phyloP scores from a whole-genome alignment of 2,888 invertebrate genomes.

The Ormyrus rosae region DNA sequence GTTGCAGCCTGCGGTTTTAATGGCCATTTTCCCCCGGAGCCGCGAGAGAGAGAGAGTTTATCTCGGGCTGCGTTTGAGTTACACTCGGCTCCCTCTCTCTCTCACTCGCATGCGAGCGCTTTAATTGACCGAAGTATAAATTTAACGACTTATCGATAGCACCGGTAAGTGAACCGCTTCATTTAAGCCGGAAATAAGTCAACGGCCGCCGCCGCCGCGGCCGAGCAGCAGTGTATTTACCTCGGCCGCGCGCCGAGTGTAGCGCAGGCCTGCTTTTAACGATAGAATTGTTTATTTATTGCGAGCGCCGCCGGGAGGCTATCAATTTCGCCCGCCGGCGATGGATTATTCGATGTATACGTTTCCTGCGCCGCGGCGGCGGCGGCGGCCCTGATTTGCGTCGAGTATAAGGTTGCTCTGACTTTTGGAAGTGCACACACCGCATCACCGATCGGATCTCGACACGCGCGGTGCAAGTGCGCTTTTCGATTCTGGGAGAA shows the following conservation, averaged over 20 bases:
- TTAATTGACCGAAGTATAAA: constrained; percentile 53
- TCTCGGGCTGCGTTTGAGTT: constrained; percentile 33
- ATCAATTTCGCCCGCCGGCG: neutral
- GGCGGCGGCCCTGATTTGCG: too few species aligned
- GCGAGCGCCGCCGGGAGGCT: constrained; percentile 6
- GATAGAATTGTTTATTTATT: constrained; percentile 47
- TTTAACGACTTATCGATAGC: constrained; percentile 53
- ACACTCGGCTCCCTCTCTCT: neutral
- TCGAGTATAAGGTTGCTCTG: too few species aligned
- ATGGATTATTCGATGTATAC: too few species aligned
- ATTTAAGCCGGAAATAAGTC: constrained; percentile 50
- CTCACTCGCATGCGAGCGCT: neutral
- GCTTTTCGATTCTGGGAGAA: neutral
- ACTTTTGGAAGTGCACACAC: too few species aligned
- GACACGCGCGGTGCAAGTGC: neutral
- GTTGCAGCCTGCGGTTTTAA: constrained; percentile 41
- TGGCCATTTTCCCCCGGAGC: constrained; percentile 40
- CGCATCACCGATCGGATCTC: too few species aligned
- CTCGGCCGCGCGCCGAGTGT: too few species aligned
- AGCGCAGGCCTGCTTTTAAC: constrained; percentile 6
- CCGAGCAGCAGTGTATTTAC: too few species aligned
- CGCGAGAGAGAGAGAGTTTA: constrained; percentile 26
- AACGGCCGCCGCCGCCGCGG: neutral
- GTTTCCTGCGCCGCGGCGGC: too few species aligned
- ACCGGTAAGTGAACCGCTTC: constrained; percentile 34